Evolutionary conservation across 2,888 invertebrate species (phyloP).

Genomic region (Capitulum mitella): DNA sequence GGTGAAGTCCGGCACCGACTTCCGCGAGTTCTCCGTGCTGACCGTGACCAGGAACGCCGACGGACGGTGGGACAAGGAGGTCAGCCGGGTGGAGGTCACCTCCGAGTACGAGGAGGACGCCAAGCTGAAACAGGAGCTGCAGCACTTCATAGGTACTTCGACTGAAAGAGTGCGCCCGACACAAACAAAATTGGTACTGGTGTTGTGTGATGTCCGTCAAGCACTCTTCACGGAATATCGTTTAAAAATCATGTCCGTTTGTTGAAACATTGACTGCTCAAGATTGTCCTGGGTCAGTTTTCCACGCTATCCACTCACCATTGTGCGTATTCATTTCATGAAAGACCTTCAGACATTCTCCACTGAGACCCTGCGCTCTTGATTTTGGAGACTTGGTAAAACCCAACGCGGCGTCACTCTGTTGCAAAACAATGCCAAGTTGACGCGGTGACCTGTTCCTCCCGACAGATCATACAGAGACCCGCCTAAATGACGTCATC

Average conservation of each 20-base stretch:
- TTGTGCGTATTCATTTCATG: too few species aligned
- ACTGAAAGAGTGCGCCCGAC: not conserved
- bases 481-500: slow-evolving; percentile 73
- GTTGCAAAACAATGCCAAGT: too few species aligned
- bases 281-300: too few species aligned
- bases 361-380: too few species aligned
- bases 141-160: slow-evolving; percentile 58
- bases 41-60: slow-evolving; percentile 56
- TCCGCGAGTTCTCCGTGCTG: slow-evolving; percentile 77
- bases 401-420: too few species aligned
- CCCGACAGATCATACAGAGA: slow-evolving; percentile 60
- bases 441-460: not conserved
- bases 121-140: slow-evolving; percentile 60
- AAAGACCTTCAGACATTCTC: too few species aligned
- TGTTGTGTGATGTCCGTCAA: too few species aligned
- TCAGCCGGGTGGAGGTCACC: slow-evolving; percentile 64
- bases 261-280: too few species aligned
- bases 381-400: too few species aligned
- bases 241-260: too few species aligned
- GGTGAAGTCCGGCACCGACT: slow-evolving; percentile 85
- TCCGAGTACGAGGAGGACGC: slow-evolving; percentile 63
- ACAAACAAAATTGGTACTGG: not conserved
- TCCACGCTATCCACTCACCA: too few species aligned
- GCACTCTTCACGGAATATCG: too few species aligned
- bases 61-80: slow-evolving; percentile 50